These are phyloP conservation scores for Odontesthes bonariensis DNA, from an alignment of 2,113 vertebrate genomes.

Conservation along the genomic window DNA sequence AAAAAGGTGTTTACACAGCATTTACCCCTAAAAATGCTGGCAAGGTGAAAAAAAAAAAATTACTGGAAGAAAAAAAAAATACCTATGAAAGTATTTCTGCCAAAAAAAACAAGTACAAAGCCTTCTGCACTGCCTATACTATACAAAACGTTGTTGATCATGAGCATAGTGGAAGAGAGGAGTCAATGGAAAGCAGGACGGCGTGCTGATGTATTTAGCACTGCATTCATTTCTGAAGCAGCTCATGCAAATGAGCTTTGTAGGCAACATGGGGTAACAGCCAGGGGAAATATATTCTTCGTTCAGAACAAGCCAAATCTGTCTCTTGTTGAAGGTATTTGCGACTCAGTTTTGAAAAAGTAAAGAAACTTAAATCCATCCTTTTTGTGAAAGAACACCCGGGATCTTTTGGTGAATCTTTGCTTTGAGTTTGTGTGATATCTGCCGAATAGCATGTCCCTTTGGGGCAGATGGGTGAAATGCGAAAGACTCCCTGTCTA, in stretches of 20 bases:
- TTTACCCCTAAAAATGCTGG: too few species aligned
- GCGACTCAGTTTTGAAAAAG: conserved; percentile 43
- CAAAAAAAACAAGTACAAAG: not conserved
- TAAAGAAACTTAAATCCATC: conserved; percentile 24
- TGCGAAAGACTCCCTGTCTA: conserved; percentile 31
- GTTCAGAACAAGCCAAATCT: conserved; percentile 20
- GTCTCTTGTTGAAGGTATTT: conserved; percentile 35
- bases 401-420: conserved; percentile 50
- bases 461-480: conserved; percentile 27
- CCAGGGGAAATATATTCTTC: conserved; percentile 55
- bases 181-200: conserved; percentile 9
- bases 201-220: conserved; percentile 23
- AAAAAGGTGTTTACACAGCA: too few species aligned
- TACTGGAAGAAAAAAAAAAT: not conserved
- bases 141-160: not conserved
- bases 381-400: conserved; percentile 20
- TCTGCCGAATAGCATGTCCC: conserved; percentile 8
- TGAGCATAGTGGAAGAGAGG: not conserved
- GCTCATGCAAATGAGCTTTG: conserved; percentile 39
- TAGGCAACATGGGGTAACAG: conserved; percentile 5
- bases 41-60: too few species aligned
- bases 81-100: not conserved
- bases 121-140: not conserved
- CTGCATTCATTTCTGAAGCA: conserved; percentile 23
- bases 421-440: conserved; percentile 36